A percentile compares a stretch with the other conserved stretches of the same genome.
These are phyloP conservation scores for Geococcyx californianus DNA, from an alignment of 2,113 vertebrate species.

Conservation along the genomic window DNA sequence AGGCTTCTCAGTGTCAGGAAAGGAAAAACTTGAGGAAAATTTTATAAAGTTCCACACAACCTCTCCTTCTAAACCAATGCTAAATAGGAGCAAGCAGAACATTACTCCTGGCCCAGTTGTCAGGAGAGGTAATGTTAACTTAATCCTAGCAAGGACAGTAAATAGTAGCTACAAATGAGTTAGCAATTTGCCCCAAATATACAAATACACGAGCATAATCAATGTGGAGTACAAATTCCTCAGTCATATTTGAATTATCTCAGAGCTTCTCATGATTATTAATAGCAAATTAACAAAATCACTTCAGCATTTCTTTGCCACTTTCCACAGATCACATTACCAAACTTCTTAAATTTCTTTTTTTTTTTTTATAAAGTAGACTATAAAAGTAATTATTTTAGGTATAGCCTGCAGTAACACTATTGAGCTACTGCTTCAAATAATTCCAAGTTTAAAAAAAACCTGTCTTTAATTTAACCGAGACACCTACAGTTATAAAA, in stretches of 20 bases:
- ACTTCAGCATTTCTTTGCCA: not conserved
- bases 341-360: not conserved
- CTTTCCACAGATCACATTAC: not conserved
- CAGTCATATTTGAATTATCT: not conserved
- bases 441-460: not conserved
- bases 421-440: not conserved
- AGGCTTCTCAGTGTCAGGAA: not conserved
- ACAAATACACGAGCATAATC: not conserved
- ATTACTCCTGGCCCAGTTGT: not conserved
- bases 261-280: not conserved
- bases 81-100: not conserved
- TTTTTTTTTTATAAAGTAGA: not conserved
- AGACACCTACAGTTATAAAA: not conserved
- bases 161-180: not conserved
- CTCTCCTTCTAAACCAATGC: rapidly evolving
- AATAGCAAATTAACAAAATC: not conserved
- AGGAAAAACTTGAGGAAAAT: not conserved
- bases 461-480: not conserved
- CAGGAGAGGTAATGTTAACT: not conserved
- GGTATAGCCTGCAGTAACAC: not conserved
- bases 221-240: not conserved
- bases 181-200: not conserved
- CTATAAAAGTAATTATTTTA: not conserved
- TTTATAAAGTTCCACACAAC: not conserved
- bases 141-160: not conserved